These are phyloP conservation scores for Tineola bisselliella DNA, from an alignment of 2,888 invertebrate genomes.

Conservation along the genomic window DNA sequence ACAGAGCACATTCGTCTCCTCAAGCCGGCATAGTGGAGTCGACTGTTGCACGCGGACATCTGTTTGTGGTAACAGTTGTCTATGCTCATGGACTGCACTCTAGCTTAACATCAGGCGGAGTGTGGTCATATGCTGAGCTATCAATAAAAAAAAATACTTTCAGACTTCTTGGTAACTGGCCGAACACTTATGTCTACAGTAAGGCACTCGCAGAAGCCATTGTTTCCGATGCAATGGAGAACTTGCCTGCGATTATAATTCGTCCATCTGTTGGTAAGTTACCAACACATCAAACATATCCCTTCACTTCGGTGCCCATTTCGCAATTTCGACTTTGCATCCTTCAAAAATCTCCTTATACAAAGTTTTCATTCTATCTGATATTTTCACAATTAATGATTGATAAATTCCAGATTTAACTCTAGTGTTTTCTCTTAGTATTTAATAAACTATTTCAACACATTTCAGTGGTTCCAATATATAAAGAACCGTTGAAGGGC, in stretches of 20 bases:
- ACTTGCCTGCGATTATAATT: conserved; percentile 77
- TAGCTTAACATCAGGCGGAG: not conserved
- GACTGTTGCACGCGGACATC: no score
- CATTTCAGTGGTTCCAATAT: conserved; percentile 73
- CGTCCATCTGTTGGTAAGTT: conserved; percentile 76
- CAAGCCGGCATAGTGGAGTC: no score
- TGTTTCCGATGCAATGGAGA: conserved; percentile 72
- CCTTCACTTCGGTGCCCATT: no score
- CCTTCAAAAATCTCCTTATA: no score
- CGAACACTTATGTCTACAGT: conserved; percentile 87
- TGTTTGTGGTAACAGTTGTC: no score
- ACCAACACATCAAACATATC: no score
- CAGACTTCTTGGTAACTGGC: conserved; percentile 72
- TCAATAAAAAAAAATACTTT: conserved; percentile 20
- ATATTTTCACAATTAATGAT: no score
- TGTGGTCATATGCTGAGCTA: not conserved
- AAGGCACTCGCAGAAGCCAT: conserved; percentile 83
- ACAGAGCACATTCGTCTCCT: no score
- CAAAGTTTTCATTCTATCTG: no score
- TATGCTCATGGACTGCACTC: not conserved
- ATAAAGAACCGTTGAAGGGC: conserved; percentile 77
- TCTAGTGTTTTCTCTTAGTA: no score
- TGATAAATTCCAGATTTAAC: no score
- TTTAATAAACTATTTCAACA: not conserved
- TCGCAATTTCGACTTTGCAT: no score